Base-by-base conservation (phyloP, 1,140 invertebrate genomes). In the Probaryconus sp. region DNA sequence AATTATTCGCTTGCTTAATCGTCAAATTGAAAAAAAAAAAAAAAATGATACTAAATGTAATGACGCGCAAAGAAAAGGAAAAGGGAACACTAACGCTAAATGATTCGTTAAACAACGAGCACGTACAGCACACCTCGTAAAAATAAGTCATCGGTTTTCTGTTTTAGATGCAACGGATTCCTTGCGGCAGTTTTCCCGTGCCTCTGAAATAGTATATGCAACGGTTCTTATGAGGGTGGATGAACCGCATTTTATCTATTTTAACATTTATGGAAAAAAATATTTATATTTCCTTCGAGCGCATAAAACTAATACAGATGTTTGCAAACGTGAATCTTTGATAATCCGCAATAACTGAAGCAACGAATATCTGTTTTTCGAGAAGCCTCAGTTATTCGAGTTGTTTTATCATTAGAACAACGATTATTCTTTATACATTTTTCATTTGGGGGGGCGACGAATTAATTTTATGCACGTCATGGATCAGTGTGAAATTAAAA, bases 71-170 rank as follows among this genome's bases (percentile, higher is more conserved):
- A 31, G 13, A 30, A 28, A 71, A 71, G 50, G n/a, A n/a, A n/a
- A n/a, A n/a, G n/a, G n/a, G n/a, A n/a, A n/a, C n/a, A n/a, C n/a
- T n/a, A 71, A 30, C 26, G 50, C 28, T 43, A 58, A 71, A 68
- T 61, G 53, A 53, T 63, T 58, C 71, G 26, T 69, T 75, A 63
- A 55, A 56, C 24, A 65, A 37, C 14, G 37, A 77, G 65, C 79
- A 80, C 79, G 79, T 80, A 79, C 43, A 24, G 53, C 33, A 71
- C 76, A 80, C 68, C 63, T 79, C 71, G 56, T 77, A 80, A 80
- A 78, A 63, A 61, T 71, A 33, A 43, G 55, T 63, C 65, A 63
- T 74, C 35, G 26, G 55, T 60, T 47, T 43, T 58, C 30, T 42
- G 40, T 65, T 77, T 64, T 26, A 50, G 64, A 77, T 77, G 47